Percentiles rank a stretch among this genome's conserved stretches.
Conservation (phyloP, 2,113 vertebrate genomes). For the Ciconia maguari region DNA sequence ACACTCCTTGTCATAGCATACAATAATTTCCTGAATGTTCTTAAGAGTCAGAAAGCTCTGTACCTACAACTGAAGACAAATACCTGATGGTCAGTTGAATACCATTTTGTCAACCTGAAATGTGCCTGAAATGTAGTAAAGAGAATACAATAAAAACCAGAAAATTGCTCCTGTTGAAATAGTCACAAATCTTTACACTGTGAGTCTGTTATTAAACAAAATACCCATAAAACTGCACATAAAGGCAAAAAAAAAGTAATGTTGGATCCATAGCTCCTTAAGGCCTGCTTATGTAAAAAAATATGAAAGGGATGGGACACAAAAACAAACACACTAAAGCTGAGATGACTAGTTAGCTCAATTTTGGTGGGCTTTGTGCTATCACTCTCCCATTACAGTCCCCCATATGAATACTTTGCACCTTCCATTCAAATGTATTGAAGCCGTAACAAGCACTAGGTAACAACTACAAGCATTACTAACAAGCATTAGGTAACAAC, state of each 20-base stretch:
- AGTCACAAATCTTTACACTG: not conserved
- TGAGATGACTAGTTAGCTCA: not conserved
- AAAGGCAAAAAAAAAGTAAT: not conserved
- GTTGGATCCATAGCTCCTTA: not conserved
- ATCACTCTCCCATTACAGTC: not conserved
- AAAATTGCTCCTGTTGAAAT: not conserved
- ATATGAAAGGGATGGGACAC: not conserved
- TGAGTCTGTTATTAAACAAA: not conserved
- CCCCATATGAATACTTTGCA: not conserved
- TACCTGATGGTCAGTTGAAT: not conserved
- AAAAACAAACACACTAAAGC: not conserved
- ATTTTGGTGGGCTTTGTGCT: not conserved
- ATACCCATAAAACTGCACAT: not conserved
- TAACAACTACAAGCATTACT: not conserved
- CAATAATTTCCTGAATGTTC: not conserved
- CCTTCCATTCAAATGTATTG: not conserved
- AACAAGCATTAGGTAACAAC: not conserved
- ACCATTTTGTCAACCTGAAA: not conserved
- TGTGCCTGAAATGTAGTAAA: not conserved
- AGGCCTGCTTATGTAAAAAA: not conserved
- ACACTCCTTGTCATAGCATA: not conserved
- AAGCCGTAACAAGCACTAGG: not conserved
- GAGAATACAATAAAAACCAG: not conserved
- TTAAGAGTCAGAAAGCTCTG: not conserved
- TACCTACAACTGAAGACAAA: not conserved